A percentile compares a stretch with the other conserved stretches of the same genome.
phyloP scores from a whole-genome alignment of 2,113 vertebrate genomes.

The Pelodiscus sinensis region DNA sequence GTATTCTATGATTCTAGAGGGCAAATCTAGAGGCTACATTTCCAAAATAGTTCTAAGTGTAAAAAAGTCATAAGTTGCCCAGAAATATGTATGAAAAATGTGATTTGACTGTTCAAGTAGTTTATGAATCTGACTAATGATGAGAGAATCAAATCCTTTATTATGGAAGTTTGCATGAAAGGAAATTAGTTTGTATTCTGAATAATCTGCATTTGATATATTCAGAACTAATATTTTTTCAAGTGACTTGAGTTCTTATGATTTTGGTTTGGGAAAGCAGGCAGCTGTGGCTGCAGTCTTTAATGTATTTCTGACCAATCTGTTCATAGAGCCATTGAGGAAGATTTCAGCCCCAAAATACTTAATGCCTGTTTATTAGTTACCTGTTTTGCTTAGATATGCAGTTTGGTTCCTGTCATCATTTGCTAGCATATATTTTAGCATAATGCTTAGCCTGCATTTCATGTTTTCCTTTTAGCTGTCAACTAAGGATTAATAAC shows the following conservation, averaged over 20 bases:
- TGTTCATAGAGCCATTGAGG: background rate
- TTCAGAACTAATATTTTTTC: fast-evolving
- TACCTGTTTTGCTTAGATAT: background rate
- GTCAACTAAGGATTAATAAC: slow-evolving; percentile 19
- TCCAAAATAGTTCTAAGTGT: background rate
- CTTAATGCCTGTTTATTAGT: background rate
- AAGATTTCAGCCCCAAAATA: background rate
- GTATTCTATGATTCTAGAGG: background rate
- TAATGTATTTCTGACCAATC: background rate
- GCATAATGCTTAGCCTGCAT: background rate
- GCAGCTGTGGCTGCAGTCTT: background rate
- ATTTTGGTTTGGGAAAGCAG: slow-evolving; percentile 1
- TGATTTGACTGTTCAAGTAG: fast-evolving
- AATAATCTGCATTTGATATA: background rate
- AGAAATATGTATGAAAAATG: background rate
- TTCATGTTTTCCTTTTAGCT: slow-evolving; percentile 52
- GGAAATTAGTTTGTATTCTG: background rate
- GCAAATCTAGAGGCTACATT: background rate
- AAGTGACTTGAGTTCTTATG: background rate
- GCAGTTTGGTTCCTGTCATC: slow-evolving; percentile 19
- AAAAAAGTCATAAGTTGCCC: background rate
- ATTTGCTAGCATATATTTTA: background rate
- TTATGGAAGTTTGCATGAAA: background rate
- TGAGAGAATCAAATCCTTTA: background rate
- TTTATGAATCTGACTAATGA: background rate